phyloP scores from a whole-genome alignment of 2,888 invertebrate species.

The Acheta domesticus region DNA sequence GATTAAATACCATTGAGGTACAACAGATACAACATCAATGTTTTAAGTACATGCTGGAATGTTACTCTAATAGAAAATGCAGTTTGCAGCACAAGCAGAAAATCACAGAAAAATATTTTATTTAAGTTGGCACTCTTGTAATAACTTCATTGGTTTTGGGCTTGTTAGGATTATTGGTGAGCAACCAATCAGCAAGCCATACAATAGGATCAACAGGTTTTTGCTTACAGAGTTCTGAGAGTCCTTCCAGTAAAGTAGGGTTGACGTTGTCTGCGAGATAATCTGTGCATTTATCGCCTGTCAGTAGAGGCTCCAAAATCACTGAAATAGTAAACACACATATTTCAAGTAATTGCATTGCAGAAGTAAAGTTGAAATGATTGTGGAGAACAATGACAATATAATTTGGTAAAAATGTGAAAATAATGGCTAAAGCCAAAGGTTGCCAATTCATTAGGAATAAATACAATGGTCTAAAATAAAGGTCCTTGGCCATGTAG shows the following conservation, averaged over 20 bases:
- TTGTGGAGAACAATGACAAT: background rate
- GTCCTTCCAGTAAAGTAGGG: slow-evolving; percentile 49
- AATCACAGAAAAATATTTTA: background rate
- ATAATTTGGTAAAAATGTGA: too few species aligned
- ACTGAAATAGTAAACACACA: slow-evolving; percentile 51
- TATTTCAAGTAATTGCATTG: too few species aligned
- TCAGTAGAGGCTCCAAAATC: slow-evolving; percentile 68
- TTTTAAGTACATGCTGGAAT: background rate
- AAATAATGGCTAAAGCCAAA: too few species aligned
- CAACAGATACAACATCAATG: background rate
- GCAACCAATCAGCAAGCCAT: slow-evolving; percentile 74
- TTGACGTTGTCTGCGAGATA: slow-evolving; percentile 67
- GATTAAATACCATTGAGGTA: too few species aligned
- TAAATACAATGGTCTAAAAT: too few species aligned
- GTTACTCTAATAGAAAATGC: background rate
- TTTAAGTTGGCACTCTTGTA: slow-evolving; percentile 18
- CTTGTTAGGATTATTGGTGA: slow-evolving; percentile 71
- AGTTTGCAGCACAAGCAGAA: too few species aligned
- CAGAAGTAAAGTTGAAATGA: background rate
- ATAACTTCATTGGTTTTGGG: slow-evolving; percentile 48
- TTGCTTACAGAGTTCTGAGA: slow-evolving; percentile 62
- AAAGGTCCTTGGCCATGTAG: too few species aligned
- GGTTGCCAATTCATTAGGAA: too few species aligned
- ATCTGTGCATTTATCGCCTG: slow-evolving; percentile 60
- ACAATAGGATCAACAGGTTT: slow-evolving; percentile 73